phyloP scores from a whole-genome alignment of 2,797 vertebrate genomes.

The Micromesistius poutassou region DNA sequence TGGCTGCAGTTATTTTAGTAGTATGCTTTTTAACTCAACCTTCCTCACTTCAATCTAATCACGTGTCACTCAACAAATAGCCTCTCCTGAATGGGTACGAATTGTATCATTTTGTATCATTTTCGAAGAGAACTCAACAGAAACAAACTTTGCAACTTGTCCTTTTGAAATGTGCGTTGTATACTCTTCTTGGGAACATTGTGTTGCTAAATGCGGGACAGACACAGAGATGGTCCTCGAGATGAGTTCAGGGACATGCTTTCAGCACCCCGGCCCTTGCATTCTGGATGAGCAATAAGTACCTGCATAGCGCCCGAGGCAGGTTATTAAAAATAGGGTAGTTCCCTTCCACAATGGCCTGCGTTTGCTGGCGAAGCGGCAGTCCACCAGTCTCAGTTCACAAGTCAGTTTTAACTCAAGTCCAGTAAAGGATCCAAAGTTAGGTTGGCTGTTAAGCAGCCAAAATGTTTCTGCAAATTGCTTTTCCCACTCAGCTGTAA shows the following conservation, averaged over 20 bases:
- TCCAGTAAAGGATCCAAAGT: neutral
- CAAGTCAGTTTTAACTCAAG: neutral
- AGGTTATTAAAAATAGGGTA: neutral
- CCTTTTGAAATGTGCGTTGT: neutral
- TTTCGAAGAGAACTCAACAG: neutral
- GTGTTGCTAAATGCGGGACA: neutral
- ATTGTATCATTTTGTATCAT: neutral
- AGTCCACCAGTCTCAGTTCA: neutral
- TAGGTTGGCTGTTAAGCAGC: neutral
- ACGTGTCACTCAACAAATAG: conserved; percentile 12
- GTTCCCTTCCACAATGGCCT: neutral
- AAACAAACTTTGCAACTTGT: neutral
- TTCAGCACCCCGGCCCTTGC: neutral
- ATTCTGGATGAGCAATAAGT: neutral
- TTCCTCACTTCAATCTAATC: conserved; percentile 31
- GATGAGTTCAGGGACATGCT: neutral
- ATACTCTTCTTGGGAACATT: neutral
- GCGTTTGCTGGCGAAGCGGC: neutral
- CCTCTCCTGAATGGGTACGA: neutral
- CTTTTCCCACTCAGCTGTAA: neutral
- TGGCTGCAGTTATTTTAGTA: conserved; percentile 53
- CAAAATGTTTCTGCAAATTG: neutral
- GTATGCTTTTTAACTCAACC: conserved; percentile 36
- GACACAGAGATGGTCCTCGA: neutral
- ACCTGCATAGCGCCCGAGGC: neutral